Base-by-base conservation (phyloP, 2,888 invertebrate species). In the Tethea ocularis region DNA sequence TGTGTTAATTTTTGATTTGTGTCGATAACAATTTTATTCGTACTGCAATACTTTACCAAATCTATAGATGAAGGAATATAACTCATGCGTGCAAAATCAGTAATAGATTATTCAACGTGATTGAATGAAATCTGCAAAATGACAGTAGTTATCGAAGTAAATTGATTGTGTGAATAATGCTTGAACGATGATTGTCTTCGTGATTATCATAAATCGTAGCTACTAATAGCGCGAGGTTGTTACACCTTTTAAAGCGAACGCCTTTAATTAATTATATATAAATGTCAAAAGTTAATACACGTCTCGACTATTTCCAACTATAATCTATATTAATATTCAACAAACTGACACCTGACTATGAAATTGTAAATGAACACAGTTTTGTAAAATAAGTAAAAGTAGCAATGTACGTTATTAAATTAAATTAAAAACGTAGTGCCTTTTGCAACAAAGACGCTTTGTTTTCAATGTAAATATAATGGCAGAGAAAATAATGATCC, bases 251-350 rank as follows among this genome's bases (percentile, higher is more conserved):
- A 46, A 20, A 20, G 46, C 46, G 54, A 62, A 66, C 66, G 60
- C 63, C 66, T 63, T 66, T 61, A 66, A 72, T 76, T 71, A 72
- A 77, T 74, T 74, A 81, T 80, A 73, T 67, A 78, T 77, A 66
- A 72, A 76, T 77, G 79, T 76, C 81, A 81, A 77, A 80, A 75
- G 80, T 76, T 77, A 67, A 75, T 69, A 70, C 59, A 46, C 46
- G 46, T 69, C 63, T 46, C 46, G 67, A 68, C 64, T 68, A 64
- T 66, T 69, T 66, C 62, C 61, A 57, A 61, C 52, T 58, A 64
- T 62, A 58, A 24, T 53, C 62, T 71, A 60, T 69, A 67, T 70
- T 58, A 55, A 57, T 33, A 52, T 57, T 51, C 57, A 52, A 33
- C 46, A 52, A 52, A 59, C 54, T 59, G 58, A 38, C 56, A 24